Base-by-base conservation (phyloP, 2,797 vertebrate species). In the Clarias platycephalus region DNA sequence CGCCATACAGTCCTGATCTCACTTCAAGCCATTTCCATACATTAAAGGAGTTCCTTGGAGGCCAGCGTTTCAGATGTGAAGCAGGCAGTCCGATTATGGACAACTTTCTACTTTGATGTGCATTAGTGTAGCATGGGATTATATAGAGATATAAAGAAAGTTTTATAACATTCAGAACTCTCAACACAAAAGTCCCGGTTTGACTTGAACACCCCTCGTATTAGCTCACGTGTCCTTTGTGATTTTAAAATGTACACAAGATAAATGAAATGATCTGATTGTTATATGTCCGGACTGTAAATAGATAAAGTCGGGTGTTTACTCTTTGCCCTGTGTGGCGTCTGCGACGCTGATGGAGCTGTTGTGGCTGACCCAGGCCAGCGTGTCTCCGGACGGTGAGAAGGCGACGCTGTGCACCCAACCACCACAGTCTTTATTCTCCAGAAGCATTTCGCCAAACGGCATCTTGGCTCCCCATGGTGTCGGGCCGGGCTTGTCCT, bases 381-480 rank as follows among this genome's bases (percentile, higher is more conserved):
- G 88, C 77, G 93, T 93, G 86, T 95, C 93, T 26, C 95, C 95
- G n/a, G 87, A 94, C 15, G 94, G 94, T 55, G 95, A 95, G 92
- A 96, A 96, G 83, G 92, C 92, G 7, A 95, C 91, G 0, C 93
- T 89, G 89, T 96, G 95, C 40, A 96, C 95, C 95, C 95, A 96
- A n/a, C 95, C 95, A 2, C 95, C 95, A 74, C 94, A 94, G 83
- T 95, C 95, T 81, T 94, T 95, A 26, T 94, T 88, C 88, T 96
- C 95, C 85, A 95, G 88, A 83, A 96, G 87, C 71, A 96, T 28
- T 90, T 96, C 95, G 28, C 95, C 95, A 85, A 96, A 96, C 0
- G 95, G 95, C 95, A 96, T 96, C 90, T 96, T 96, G 57, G 93
- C 83, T 2, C 95, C 95, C 95, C 95, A 96, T 40, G 94, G 82